Base-by-base conservation (phyloP, 2,888 invertebrate species). In the Cataglyphis altisquamis region DNA sequence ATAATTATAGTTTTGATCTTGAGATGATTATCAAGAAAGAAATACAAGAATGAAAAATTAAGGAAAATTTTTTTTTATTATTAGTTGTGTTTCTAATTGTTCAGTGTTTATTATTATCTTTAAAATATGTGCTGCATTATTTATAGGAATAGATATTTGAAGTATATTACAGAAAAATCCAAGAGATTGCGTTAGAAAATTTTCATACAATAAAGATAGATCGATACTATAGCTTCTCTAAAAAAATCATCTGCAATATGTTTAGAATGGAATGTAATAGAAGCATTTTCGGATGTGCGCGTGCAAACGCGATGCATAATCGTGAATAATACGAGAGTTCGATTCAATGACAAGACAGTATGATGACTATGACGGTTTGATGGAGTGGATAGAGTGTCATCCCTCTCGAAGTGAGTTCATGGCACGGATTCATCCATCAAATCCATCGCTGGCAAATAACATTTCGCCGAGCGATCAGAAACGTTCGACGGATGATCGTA, bases 361-460 rank as follows among this genome's bases (percentile, higher is more conserved):
- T 21, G 81, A 84, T 82, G 82, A 82, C 86, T 89, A 88, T 87
- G 88, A 86, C 83, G 85, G 87, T 68, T 86, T 86, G 91, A 91
- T 90, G 89, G 83, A 87, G 87, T 88, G 84, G 84, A 88, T 84
- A 87, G 87, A 91, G 85, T 89, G 88, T 89, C 87, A 72, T 21
- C 57, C 72, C 73, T 72, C 73, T 77, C 70, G 48, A 78, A 52
- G 78, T 84, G 83, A 83, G 60, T 57, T 57, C 41, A 78, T 45
- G 57, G 60, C 86, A 86, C 62, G 80, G 86, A 90, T 90, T 90
- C 90, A 90, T 91, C 91, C 87, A 89, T 91, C 90, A 91, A 89
- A 86, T 70, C 85, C 86, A 87, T 86, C 81, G 66, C 67, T 84
- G 82, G 85, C 84, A 85, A 89, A 87, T 87, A 90, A 89, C 86